Base-by-base conservation (phyloP, 1,140 invertebrate species). In the Leptopilina clavipes region DNA sequence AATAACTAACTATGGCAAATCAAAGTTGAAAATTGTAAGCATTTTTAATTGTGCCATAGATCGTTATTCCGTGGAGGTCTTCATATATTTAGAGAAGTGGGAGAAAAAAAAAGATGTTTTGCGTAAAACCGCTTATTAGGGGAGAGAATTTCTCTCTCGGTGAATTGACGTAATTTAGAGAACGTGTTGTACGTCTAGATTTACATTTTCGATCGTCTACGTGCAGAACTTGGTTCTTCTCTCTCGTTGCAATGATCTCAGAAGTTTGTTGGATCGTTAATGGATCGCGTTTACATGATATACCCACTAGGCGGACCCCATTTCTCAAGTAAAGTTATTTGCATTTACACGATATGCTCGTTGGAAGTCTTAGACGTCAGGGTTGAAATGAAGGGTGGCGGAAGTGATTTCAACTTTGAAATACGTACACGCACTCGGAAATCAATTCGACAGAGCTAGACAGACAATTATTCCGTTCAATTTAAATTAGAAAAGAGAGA, bases 261-360 rank as follows among this genome's bases (percentile, higher is more conserved):
- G 77, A 54, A 82, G 77, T 82, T 82, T 76, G 81, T 80, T 75
- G 81, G 79, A 79, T 82, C 80, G 79, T 80, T 82, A 82, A 82
- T 82, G 81, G 80, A 82, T 79, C 77, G 77, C 81, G 78, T 80
- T 82, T 82, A 82, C 81, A 77, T 78, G 81, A 80, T 78, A 80
- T 79, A 82, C 79, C 72, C 81, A 82, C 81, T 80, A 79, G 79
- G 77, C 72, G 44, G 81, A 80, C 79, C 48, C 37, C 79, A 77
- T 82, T 82, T 77, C 79, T 82, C 80, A 82, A 74, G 73, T 76
- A 70, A 79, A 75, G 79, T 79, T 82, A 82, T 82, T 82, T 82
- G 79, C 81, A 82, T 82, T 82, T 82, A 82, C 81, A 82, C 79
- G 81, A 82, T 80, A 79, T 82, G 77, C 81, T 77, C 74, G 79